phyloP scores from a whole-genome alignment of 2,888 invertebrate species.

The Ophraella communa region DNA sequence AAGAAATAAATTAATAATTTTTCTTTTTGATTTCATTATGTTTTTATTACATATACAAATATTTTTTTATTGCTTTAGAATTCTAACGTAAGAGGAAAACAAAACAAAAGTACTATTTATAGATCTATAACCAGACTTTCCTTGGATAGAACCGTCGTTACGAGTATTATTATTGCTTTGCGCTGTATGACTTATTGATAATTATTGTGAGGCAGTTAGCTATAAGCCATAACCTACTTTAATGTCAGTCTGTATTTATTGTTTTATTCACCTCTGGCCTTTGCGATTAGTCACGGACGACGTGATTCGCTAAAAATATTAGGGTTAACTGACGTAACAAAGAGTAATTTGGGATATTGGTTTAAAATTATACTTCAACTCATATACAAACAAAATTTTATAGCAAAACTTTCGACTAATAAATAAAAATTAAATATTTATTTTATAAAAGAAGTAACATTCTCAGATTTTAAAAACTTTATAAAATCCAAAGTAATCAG shows the following conservation, averaged over 20 bases:
- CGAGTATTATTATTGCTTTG: constrained; percentile 17
- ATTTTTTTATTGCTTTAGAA: too few species aligned
- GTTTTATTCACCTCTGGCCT: constrained; percentile 34
- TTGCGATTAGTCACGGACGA: constrained; percentile 26
- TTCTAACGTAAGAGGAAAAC: background rate
- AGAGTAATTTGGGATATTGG: too few species aligned
- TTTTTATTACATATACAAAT: too few species aligned
- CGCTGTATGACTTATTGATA: constrained; percentile 21
- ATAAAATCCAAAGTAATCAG: too few species aligned
- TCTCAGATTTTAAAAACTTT: too few species aligned
- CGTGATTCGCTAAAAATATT: constrained; percentile 22
- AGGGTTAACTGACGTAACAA: constrained; percentile 3
- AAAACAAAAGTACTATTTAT: constrained; percentile 14
- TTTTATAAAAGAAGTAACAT: too few species aligned
- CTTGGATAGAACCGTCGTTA: constrained; percentile 3
- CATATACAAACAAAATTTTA: too few species aligned
- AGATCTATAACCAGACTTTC: constrained; percentile 17
- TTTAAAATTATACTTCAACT: too few species aligned
- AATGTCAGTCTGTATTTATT: constrained; percentile 25
- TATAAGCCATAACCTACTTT: constrained; percentile 32
- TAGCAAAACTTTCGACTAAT: too few species aligned
- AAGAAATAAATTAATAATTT: too few species aligned
- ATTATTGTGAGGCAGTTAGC: constrained; percentile 18
- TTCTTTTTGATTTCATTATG: too few species aligned
- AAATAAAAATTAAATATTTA: too few species aligned